Evolutionary conservation across 2,797 vertebrate genomes (phyloP).

Genomic region (Champsocephalus gunnari): DNA sequence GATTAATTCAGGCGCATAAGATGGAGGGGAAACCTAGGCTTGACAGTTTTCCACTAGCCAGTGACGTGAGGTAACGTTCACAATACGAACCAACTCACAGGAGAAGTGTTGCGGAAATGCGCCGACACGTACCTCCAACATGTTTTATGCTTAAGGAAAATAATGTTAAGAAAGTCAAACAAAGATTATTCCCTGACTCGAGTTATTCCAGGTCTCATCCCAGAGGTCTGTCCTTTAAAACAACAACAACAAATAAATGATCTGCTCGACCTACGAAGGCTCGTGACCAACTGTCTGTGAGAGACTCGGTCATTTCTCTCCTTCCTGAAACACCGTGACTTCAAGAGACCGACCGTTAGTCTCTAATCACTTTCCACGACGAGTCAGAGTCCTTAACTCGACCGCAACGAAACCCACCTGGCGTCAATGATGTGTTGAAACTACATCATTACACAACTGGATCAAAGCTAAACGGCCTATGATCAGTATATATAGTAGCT

Average conservation of each 20-base stretch:
- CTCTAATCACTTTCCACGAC: neutral
- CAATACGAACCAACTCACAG: neutral
- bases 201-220: neutral
- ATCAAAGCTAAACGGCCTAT: neutral
- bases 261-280: neutral
- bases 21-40: too few species aligned
- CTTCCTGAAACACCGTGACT: neutral
- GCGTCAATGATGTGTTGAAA: neutral
- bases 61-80: too few species aligned
- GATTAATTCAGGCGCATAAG: too few species aligned
- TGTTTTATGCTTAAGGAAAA: neutral
- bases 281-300: neutral
- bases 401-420: neutral
- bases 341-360: neutral
- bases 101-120: neutral
- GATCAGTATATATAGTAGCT: neutral
- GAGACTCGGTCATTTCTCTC: neutral
- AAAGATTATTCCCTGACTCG: neutral
- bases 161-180: neutral
- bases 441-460: neutral
- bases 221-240: neutral
- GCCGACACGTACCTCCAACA: neutral
- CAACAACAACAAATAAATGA: too few species aligned
- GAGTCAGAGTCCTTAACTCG: neutral
- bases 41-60: too few species aligned